These are phyloP conservation scores for Lagodon rhomboides DNA, from an alignment of 2,797 vertebrate species.

Conservation along the genomic window DNA sequence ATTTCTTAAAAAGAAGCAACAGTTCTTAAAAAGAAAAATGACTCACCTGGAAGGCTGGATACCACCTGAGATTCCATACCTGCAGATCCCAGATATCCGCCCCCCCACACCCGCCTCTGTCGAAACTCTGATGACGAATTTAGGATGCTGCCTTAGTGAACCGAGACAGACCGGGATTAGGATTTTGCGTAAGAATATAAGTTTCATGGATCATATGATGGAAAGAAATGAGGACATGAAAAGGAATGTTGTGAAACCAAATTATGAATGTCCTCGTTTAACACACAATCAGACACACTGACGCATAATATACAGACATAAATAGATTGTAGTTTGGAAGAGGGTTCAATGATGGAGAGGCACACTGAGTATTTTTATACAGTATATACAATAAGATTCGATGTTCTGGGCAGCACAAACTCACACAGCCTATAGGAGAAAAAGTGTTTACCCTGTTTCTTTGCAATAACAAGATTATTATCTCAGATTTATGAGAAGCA, in stretches of 20 bases:
- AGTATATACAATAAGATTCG: background rate
- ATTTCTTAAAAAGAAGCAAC: too few relatives aligned
- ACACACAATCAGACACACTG: slow-evolving; percentile 18
- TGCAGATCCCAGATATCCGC: background rate
- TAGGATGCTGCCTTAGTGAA: slow-evolving; percentile 32
- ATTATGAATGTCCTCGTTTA: background rate
- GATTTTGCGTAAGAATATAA: slow-evolving; percentile 48
- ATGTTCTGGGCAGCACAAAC: background rate
- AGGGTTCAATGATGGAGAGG: background rate
- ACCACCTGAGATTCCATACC: slow-evolving; percentile 18
- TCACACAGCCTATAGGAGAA: background rate
- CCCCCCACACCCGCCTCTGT: slow-evolving; percentile 32
- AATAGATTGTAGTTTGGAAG: background rate
- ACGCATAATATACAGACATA: background rate
- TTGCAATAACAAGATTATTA: too few relatives aligned
- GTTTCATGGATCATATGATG: slow-evolving; percentile 41
- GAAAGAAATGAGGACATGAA: slow-evolving; percentile 35
- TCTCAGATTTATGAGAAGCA: too few relatives aligned
- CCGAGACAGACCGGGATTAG: slow-evolving; percentile 23
- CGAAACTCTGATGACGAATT: slow-evolving; percentile 67
- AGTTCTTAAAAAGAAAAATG: too few relatives aligned
- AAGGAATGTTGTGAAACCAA: slow-evolving; percentile 43
- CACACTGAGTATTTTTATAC: background rate
- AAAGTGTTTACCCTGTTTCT: too few relatives aligned
- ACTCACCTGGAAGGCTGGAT: slow-evolving; percentile 39